phyloP scores from a whole-genome alignment of 2,888 invertebrate genomes.

The Melipona beecheii region DNA sequence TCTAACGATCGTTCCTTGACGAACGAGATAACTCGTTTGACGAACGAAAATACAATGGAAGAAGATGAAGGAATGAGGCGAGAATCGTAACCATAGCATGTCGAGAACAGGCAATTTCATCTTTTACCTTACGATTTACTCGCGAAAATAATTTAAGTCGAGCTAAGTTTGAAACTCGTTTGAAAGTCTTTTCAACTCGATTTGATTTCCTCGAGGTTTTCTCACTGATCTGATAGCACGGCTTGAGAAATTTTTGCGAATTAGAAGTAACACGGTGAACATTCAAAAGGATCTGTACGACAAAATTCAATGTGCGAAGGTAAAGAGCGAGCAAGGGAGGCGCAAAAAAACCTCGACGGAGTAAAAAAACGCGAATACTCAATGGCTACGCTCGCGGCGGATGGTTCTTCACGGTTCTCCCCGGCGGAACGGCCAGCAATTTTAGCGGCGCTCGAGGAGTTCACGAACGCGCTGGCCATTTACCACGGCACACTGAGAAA shows the following conservation, averaged over 20 bases:
- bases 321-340: neutral
- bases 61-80: neutral
- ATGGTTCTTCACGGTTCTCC: conserved; percentile 39
- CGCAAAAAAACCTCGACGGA: neutral
- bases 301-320: conserved; percentile 22
- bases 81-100: neutral
- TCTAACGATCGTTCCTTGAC: neutral
- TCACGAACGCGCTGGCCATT: conserved; percentile 75
- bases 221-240: too few relatives aligned
- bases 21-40: neutral
- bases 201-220: neutral
- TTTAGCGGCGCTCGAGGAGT: conserved; percentile 75
- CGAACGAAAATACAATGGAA: neutral
- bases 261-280: neutral
- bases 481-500: conserved; percentile 75
- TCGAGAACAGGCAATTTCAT: neutral
- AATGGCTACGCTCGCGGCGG: conserved; percentile 45
- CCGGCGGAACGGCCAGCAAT: conserved; percentile 63
- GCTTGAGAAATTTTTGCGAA: neutral
- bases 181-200: neutral
- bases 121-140: neutral
- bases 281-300: neutral
- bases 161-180: neutral
- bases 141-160: neutral
- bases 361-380: conserved; percentile 12